A percentile compares a stretch with the other conserved stretches of the same genome.
Conservation (phyloP, 2,888 invertebrate genomes). For the Fissipunctia ypsillon region DNA sequence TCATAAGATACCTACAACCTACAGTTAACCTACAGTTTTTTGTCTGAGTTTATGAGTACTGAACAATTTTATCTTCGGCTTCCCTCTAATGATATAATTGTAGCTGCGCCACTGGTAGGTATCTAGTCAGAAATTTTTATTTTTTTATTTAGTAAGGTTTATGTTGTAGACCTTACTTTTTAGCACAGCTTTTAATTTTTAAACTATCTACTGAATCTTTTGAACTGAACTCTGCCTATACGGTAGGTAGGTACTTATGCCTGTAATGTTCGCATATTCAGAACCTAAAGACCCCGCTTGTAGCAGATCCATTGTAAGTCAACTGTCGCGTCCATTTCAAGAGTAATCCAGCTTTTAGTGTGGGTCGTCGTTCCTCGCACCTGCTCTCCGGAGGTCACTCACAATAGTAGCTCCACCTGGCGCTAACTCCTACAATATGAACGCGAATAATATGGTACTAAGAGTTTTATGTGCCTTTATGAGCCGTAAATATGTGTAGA, state of each 20-base stretch:
- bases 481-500: background rate
- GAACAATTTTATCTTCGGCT: too few species aligned
- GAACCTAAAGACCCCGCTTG: constrained; percentile 1
- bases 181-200: background rate
- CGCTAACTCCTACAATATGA: constrained; percentile 30
- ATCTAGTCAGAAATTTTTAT: too few species aligned
- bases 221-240: background rate
- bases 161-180: background rate
- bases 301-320: constrained; percentile 39
- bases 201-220: background rate
- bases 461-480: constrained; percentile 11
- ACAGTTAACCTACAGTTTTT: too few species aligned
- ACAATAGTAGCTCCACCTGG: constrained; percentile 51
- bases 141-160: background rate
- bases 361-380: constrained; percentile 51
- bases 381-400: constrained; percentile 57
- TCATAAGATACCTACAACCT: too few species aligned
- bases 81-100: too few species aligned
- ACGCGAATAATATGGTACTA: constrained; percentile 31
- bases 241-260: background rate
- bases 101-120: too few species aligned
- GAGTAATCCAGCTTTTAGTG: constrained; percentile 50
- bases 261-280: background rate
- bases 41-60: too few species aligned
- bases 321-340: constrained; percentile 54